phyloP scores from a whole-genome alignment of 2,113 vertebrate species.

The Rhinoderma darwinii region DNA sequence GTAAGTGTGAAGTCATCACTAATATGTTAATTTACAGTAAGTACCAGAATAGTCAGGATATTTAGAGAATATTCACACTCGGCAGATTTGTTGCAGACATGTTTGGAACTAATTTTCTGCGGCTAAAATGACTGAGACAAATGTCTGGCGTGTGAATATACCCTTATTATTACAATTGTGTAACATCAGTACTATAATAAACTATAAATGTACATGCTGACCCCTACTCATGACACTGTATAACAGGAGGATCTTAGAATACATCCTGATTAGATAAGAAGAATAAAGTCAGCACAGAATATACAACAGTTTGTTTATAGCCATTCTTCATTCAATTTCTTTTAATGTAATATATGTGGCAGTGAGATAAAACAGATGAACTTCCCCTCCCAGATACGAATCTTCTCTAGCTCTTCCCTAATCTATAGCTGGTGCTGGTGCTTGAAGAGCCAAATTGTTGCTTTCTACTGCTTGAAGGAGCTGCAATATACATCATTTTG shows the following conservation, averaged over 20 bases:
- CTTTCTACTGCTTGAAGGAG: neutral
- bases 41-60: too few species aligned
- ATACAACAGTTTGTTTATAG: neutral
- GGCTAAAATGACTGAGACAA: too few species aligned
- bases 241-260: neutral
- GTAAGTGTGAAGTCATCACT: neutral
- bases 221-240: neutral
- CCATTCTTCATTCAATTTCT: conserved; percentile 1
- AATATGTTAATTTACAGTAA: too few species aligned
- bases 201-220: neutral
- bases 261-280: neutral
- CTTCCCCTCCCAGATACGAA: neutral
- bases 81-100: too few species aligned
- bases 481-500: too few species aligned
- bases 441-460: neutral
- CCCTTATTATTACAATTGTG: too few species aligned
- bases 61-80: too few species aligned
- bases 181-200: neutral
- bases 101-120: too few species aligned
- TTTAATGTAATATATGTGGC: conserved; percentile 13
- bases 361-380: conserved; percentile 2
- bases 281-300: neutral
- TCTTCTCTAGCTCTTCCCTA: neutral
- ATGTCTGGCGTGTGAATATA: too few species aligned
- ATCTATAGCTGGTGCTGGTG: neutral